Conservation (phyloP, 1,140 invertebrate genomes). For the Goniozus legneri region DNA sequence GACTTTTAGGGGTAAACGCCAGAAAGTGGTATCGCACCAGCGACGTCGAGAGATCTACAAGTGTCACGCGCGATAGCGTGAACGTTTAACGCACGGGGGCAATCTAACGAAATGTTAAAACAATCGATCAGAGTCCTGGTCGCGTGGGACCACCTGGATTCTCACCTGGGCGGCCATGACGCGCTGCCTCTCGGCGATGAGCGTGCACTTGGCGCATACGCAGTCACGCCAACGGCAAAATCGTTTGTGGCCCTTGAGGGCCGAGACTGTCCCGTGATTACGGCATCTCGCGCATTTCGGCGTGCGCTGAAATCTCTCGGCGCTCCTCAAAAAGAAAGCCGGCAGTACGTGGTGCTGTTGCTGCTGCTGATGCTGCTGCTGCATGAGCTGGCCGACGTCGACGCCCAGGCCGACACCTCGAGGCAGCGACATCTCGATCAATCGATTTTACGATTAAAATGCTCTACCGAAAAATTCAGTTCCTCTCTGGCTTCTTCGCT, state of each 20-base stretch:
- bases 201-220: constrained; percentile 94
- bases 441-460: no score
- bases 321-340: constrained; percentile 78
- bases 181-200: constrained; percentile 96
- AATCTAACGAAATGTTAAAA: no score
- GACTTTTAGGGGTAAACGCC: no score
- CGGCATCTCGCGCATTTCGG: constrained; percentile 98
- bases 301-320: constrained; percentile 91
- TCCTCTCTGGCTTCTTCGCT: no score
- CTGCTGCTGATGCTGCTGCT: constrained; percentile 56
- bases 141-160: no score
- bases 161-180: constrained; percentile 96
- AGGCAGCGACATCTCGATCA: constrained; percentile 66
- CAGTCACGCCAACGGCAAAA: constrained; percentile 96
- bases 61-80: no score
- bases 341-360: constrained; percentile 80
- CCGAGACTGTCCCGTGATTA: constrained; percentile 97
- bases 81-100: no score
- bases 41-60: no score
- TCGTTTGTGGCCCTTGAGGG: constrained; percentile 95
- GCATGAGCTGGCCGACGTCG: constrained; percentile 76
- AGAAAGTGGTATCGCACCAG: no score
- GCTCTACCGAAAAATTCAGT: no score
- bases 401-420: constrained; percentile 62
- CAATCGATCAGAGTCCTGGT: no score